Evolutionary conservation across 2,113 vertebrate species (phyloP).

Genomic region (Notothenia coriiceps): DNA sequence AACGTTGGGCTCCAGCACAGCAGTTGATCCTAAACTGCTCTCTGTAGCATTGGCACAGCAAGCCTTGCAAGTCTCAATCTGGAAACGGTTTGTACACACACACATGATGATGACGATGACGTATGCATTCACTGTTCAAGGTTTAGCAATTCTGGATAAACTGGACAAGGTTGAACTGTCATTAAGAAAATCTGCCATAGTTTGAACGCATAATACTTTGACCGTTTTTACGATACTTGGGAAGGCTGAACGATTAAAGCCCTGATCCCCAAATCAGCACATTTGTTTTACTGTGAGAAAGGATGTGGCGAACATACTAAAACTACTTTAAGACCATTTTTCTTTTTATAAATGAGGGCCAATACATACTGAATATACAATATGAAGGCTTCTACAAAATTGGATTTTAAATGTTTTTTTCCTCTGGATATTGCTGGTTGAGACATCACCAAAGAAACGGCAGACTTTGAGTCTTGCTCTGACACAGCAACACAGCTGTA

Average conservation of each 20-base stretch:
- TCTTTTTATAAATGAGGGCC: not conserved
- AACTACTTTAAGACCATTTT: too few relatives aligned
- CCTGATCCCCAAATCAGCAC: not conserved
- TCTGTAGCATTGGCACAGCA: constrained; percentile 18
- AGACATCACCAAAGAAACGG: constrained; percentile 1
- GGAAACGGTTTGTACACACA: not conserved
- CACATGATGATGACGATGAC: not conserved
- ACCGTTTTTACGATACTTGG: too few relatives aligned
- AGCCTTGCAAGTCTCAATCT: constrained; percentile 17
- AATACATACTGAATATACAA: not conserved
- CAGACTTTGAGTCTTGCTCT: not conserved
- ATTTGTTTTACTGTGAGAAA: not conserved
- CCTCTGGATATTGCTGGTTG: not conserved
- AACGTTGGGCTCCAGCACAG: constrained; percentile 1
- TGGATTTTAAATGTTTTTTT: not conserved
- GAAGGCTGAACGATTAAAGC: not conserved
- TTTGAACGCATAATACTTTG: not conserved
- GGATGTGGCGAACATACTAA: not conserved
- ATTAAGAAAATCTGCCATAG: not conserved
- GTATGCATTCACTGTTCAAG: not conserved
- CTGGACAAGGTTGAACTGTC: not conserved
- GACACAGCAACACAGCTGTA: not conserved
- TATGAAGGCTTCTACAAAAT: not conserved
- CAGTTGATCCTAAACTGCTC: constrained; percentile 5
- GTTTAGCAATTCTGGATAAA: not conserved